Evolutionary conservation across 2,113 vertebrate species (phyloP).

Genomic region (Ptychochromis oligacanthus): DNA sequence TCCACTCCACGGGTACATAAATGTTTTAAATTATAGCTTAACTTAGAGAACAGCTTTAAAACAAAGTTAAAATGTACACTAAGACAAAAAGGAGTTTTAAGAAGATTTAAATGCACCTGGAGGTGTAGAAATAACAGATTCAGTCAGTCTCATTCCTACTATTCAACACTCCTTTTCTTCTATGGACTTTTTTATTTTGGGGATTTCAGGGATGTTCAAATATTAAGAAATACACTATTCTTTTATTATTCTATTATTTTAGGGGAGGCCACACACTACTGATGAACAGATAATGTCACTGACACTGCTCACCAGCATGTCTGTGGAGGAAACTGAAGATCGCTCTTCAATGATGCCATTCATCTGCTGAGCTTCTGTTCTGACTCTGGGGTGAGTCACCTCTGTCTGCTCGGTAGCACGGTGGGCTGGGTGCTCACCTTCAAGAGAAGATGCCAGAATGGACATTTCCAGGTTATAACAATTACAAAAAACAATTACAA

Average conservation of each 20-base stretch:
- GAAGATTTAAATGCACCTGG: background rate
- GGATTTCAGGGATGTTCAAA: no score
- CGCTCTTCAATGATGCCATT: constrained; percentile 94
- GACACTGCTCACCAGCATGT: constrained; percentile 87
- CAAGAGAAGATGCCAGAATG: constrained; percentile 23
- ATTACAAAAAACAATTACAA: background rate
- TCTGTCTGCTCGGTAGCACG: constrained; percentile 64
- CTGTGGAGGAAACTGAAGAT: constrained; percentile 90
- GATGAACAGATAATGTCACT: background rate
- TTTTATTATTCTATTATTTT: background rate
- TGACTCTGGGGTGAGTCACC: constrained; percentile 61
- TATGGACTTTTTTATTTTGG: no score
- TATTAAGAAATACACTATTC: background rate
- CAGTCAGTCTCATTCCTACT: background rate
- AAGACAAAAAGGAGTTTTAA: background rate
- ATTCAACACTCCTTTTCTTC: background rate
- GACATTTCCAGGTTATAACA: background rate
- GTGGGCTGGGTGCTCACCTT: constrained; percentile 46
- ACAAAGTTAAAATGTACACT: background rate
- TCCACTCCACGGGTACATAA: background rate
- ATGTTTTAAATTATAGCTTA: background rate
- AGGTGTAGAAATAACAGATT: background rate
- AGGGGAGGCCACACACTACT: background rate
- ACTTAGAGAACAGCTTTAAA: background rate
- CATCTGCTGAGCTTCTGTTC: constrained; percentile 83